Base-by-base conservation (phyloP, 92 coral and sea anemone species). In the Porites divaricata region DNA sequence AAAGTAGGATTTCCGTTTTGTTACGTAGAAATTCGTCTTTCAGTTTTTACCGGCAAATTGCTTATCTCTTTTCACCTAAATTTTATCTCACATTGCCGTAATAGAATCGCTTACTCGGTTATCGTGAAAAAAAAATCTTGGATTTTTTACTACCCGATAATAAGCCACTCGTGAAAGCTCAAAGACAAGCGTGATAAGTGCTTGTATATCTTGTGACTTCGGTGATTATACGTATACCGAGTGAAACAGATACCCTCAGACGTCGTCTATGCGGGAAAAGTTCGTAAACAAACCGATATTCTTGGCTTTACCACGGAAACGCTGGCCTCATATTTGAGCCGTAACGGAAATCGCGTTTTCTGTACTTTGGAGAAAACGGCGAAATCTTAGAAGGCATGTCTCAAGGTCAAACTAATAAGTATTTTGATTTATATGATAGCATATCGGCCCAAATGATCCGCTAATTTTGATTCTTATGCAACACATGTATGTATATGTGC, bases 381-480 rank as follows among this genome's bases (percentile, higher is more conserved):
- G 45, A 35, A 35, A 35, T 35, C 45, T 35, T 35, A 35, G 45
- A 35, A 35, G 45, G 4, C 45, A 35, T 35, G 45, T 35, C 45
- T 35, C 0, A 26, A 16, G 64, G 79, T 75, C 79, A 75, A 58
- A 75, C 45, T 16, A 50, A 12, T 35, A 77, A 62, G 10, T 20
- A 51, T 63, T 45, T 19, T 57, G 56, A 59, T 61, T 35, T 35
- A 35, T 16, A 21, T n/a, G 70, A 62, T 21, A 13, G 81, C 57
- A 16, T 53, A 53, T 53, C 12, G 12, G 45, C 7, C 7, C 63
- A 23, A 75, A 5, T 56, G 16, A 14, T 0, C 23, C 10, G 20
- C 26, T n/a, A 28, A 76, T 59, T 23, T 49, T n/a, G 81, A 62
- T 13, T 62, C 28, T 61, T 35, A 77, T 77, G 81, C 49, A 63